phyloP scores from a whole-genome alignment of 2,113 vertebrate species.

The Colinus virginianus region DNA sequence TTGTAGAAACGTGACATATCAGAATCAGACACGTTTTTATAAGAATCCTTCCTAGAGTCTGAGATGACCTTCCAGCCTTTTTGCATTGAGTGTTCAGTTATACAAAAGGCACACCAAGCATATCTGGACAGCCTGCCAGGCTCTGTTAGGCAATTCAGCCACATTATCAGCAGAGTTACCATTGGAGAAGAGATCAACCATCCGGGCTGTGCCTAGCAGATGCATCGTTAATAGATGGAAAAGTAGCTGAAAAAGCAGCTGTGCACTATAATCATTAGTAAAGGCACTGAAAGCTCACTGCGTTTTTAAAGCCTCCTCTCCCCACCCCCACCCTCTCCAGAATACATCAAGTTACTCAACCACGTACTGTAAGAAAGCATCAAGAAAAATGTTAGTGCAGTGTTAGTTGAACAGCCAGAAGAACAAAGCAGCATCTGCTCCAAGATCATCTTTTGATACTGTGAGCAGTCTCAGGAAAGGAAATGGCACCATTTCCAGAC shows the following conservation, averaged over 20 bases:
- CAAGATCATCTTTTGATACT: neutral
- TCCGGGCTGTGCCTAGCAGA: neutral
- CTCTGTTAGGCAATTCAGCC: neutral
- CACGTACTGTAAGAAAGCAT: neutral
- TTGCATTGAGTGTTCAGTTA: neutral
- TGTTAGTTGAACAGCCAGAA: neutral
- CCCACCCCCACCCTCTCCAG: neutral
- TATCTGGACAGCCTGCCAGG: neutral
- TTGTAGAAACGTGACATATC: neutral
- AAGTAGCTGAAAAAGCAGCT: constrained; percentile 3
- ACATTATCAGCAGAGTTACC: neutral
- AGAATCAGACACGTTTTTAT: neutral
- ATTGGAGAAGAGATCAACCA: neutral
- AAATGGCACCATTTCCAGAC: neutral
- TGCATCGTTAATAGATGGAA: neutral
- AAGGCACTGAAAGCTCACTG: neutral
- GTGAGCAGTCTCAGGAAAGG: neutral
- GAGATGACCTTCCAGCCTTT: neutral
- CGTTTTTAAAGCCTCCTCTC: neutral
- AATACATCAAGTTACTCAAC: neutral
- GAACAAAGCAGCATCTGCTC: neutral
- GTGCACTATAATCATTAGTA: neutral
- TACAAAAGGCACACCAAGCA: neutral
- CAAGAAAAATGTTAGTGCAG: neutral
- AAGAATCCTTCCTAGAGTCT: neutral